Evolutionary conservation across 2,113 vertebrate species (phyloP).

Genomic region (Apus apus): DNA sequence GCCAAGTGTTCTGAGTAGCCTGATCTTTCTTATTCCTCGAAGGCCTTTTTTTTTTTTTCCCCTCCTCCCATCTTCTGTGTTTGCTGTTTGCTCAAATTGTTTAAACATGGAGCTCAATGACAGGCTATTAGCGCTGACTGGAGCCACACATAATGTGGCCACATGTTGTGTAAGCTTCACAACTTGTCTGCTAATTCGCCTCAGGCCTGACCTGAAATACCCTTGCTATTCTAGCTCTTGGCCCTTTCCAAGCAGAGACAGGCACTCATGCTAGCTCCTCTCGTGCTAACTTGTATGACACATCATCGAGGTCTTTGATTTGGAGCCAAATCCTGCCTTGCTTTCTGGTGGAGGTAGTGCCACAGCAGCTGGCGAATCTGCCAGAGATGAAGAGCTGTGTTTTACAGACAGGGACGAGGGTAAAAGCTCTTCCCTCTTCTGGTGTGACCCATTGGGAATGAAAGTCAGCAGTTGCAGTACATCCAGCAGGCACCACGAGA

Average conservation of each 20-base stretch:
- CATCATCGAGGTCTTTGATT: background rate
- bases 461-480: rapidly evolving
- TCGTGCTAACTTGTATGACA: background rate
- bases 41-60: background rate
- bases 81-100: constrained; percentile 69
- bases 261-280: background rate
- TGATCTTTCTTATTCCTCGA: constrained; percentile 46
- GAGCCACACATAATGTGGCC: constrained; percentile 65
- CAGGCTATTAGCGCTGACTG: constrained; percentile 63
- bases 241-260: background rate
- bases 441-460: rapidly evolving
- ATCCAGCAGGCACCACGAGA: background rate
- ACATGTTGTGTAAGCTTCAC: constrained; percentile 71
- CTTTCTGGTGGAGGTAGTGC: background rate
- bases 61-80: constrained; percentile 61
- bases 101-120: constrained; percentile 65
- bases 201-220: constrained; percentile 70
- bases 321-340: background rate
- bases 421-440: background rate
- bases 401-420: background rate
- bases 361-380: background rate
- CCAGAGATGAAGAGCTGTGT: background rate
- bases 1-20: background rate
- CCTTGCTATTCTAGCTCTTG: constrained; percentile 41
- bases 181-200: constrained; percentile 67